Evolutionary conservation across 1,140 invertebrate species (phyloP), one percentile per base, ranked within the genome.

Genomic region (Lepidotrigona ventralis): DNA sequence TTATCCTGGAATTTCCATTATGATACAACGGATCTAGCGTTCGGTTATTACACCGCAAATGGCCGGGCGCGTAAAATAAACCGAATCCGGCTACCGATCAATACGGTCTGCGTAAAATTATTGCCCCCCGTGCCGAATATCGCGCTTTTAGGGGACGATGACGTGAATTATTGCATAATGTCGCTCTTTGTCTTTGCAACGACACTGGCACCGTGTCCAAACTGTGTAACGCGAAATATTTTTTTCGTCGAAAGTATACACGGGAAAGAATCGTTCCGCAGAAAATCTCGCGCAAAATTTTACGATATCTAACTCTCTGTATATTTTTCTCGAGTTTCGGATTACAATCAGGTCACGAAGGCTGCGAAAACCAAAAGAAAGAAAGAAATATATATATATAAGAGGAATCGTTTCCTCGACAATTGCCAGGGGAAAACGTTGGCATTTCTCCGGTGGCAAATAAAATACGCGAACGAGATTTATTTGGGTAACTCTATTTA

Each of bases 71-170:
- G 46, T 63, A 54, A 74, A 81, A 81, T 81, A 75, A 76, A 29
- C n/a, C 33, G 58, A 58, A 72, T 33, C 14, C 54, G 21, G 64
- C 33, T 21, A 72, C 33, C 15, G 54, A 66, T 86, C 74, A 70
- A 83, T 83, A 81, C n/a, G 58, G 29, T 75, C 39, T 46, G 17
- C n/a, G 54, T 66, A 56, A 81, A 74, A 83, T 83, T 86, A 79
- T 73, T 33, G 26, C 46, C 39, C 39, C 39, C 39, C 21, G 39
- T 15, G 26, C 9, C 23, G 29, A 81, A 60, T 58, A 63, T 54
- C 51, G 21, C 3, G 23, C n/a, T 69, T 5, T 69, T 33, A 69
- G 4, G 66, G 66, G 21, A 69, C 14, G 33, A 69, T 39, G 8
- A 33, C 8, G 9, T 33, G 21, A 69, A 21, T 68, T 39, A 68